Base-by-base conservation (phyloP, 2,797 vertebrate genomes). In the Gadopsis marmoratus region DNA sequence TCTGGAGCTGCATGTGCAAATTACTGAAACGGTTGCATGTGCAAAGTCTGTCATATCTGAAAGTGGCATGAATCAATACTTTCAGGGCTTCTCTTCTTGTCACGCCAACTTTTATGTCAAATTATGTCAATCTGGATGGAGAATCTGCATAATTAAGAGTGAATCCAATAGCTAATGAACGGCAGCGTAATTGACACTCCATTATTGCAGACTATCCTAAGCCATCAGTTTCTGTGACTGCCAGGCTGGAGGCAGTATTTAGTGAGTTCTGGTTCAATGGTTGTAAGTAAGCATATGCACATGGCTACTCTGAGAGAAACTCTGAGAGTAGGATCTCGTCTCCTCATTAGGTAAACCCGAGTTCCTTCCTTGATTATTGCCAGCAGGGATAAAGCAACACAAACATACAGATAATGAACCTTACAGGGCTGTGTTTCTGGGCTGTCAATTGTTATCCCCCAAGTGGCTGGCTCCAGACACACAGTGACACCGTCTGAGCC, bases 381-480 rank as follows among this genome's bases (percentile, higher is more conserved):
- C 75, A 31, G 53, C 33, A 6, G 31, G 55, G 66, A 33, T 64
- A 76, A 81, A 79, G 80, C 65, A 77, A 76, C 73, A 81, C 66
- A 82, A 87, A 86, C 37, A 59, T 48, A 37, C 62, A 87, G 65
- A 89, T 89, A 93, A 89, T 82, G 78, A 90, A 84, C 59, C 82
- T 81, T 78, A 71, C 54, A 76, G 47, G 59, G 35, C 39, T 9
- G 11, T 64, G 76, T 66, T 84, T 90, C 74, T 79, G 71, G 35
- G 23, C 72, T 71, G 87, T 81, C 83, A 83, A 61, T 84, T 80
- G 78, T 88, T 83, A 54, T 89, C 86, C 88, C 86, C 81, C 82
- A 17, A 69, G 87, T 14, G 81, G 61, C 79, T 83, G 82, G 86
- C 87, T 89, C 89, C 88, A 91, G 90, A 88, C 79, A 88, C 84